Percentiles rank a stretch among this genome's conserved stretches.
Evolutionary conservation across 2,888 invertebrate species (phyloP).

Genomic region (Bunonema sp.): DNA sequence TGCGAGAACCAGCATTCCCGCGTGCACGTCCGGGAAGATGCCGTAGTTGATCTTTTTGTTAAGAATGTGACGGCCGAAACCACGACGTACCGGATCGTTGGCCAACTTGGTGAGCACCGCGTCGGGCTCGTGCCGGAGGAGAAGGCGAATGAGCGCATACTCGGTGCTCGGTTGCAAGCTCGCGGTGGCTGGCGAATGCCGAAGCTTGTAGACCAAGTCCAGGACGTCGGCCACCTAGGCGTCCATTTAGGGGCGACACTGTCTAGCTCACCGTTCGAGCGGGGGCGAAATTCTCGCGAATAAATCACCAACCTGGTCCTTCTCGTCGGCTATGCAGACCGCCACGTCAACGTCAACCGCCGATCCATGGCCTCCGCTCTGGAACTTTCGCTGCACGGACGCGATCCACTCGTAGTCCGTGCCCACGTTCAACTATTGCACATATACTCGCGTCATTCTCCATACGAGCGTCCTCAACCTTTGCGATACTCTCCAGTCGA

Average conservation of each 20-base stretch:
- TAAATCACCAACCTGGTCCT: constrained; percentile 20
- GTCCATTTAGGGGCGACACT: too few species aligned
- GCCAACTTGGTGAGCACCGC: constrained; percentile 60
- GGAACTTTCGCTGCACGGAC: constrained; percentile 38
- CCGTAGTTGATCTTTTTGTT: constrained; percentile 59
- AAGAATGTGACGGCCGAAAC: background rate
- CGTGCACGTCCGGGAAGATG: constrained; percentile 68
- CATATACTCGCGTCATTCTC: too few species aligned
- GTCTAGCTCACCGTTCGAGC: too few species aligned
- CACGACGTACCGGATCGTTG: constrained; percentile 56
- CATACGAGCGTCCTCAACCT: too few species aligned
- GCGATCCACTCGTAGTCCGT: constrained; percentile 41
- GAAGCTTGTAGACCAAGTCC: constrained; percentile 47
- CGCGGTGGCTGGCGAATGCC: constrained; percentile 55
- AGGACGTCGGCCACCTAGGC: constrained; percentile 27
- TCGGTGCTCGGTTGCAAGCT: constrained; percentile 64
- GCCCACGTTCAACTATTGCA: too few species aligned
- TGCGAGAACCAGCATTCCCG: constrained; percentile 66
- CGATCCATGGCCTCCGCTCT: constrained; percentile 31
- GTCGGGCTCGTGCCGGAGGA: constrained; percentile 50
- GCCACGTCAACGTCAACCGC: constrained; percentile 41
- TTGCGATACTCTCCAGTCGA: too few species aligned
- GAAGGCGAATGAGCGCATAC: constrained; percentile 60
- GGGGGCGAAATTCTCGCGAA: too few species aligned
- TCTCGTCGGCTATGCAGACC: constrained; percentile 26